Conservation (phyloP, 2,113 vertebrate species). For the Pseudorhombus dupliciocellatus region DNA sequence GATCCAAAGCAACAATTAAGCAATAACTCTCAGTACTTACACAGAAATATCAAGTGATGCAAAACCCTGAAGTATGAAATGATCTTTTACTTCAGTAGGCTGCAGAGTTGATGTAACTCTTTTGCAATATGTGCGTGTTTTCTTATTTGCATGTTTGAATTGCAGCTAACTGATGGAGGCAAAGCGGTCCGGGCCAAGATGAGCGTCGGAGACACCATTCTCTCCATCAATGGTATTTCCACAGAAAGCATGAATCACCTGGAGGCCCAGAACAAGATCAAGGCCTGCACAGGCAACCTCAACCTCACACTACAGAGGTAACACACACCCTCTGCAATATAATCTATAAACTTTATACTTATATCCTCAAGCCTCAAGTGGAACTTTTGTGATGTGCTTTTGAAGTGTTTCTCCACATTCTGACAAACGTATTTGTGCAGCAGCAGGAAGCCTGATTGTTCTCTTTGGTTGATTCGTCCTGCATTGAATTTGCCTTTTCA, state of each 20-base stretch:
- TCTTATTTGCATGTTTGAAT: slow-evolving; percentile 49
- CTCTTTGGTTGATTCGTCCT: slow-evolving; percentile 18
- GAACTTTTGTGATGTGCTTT: neutral
- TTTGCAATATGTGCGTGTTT: neutral
- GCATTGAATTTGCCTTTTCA: slow-evolving; percentile 12
- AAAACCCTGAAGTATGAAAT: neutral
- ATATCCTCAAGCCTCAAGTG: slow-evolving; percentile 3
- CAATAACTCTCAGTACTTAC: neutral
- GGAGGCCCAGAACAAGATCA: slow-evolving; percentile 99
- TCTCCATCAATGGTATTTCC: slow-evolving; percentile 92
- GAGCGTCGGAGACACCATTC: slow-evolving; percentile 90
- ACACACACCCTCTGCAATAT: slow-evolving; percentile 28
- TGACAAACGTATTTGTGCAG: neutral
- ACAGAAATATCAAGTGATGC: neutral
- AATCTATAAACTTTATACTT: slow-evolving; percentile 2
- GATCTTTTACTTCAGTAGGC: neutral
- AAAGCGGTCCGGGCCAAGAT: slow-evolving; percentile 91
- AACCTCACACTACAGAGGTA: slow-evolving; percentile 94
- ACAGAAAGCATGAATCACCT: slow-evolving; percentile 94
- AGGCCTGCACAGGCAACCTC: slow-evolving; percentile 88
- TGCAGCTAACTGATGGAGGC: slow-evolving; percentile 92
- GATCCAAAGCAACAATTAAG: slow-evolving; percentile 12
- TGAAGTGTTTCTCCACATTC: neutral
- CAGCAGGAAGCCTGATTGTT: neutral
- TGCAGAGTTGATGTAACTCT: neutral